Percentiles rank a stretch among this genome's conserved stretches.
phyloP scores from a whole-genome alignment of 2,113 vertebrate species.

The Dendropsophus ebraccatus region DNA sequence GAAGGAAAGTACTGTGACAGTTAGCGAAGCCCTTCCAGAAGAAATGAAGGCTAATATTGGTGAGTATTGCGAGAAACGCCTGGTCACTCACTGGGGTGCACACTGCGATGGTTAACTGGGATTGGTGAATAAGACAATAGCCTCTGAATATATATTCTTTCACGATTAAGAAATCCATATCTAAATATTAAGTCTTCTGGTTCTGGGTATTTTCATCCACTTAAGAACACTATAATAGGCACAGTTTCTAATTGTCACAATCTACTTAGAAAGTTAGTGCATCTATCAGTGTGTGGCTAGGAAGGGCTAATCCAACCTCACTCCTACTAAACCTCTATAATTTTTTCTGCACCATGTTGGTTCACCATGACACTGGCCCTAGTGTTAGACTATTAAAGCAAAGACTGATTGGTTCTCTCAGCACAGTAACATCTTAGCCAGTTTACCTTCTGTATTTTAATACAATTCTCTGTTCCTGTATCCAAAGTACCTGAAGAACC shows the following conservation, averaged over 20 bases:
- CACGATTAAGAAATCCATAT: neutral
- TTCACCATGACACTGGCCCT: too few species aligned
- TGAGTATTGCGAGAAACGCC: constrained; percentile 56
- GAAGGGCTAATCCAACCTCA: neutral
- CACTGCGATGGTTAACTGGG: neutral
- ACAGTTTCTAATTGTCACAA: neutral
- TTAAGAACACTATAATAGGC: neutral
- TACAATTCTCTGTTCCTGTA: too few species aligned
- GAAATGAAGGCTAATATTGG: rapidly evolving
- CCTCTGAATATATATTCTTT: neutral
- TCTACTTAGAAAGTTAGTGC: neutral
- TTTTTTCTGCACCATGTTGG: too few species aligned
- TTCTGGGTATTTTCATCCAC: too few species aligned
- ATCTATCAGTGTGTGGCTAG: neutral
- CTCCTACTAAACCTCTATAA: neutral
- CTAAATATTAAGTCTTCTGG: neutral
- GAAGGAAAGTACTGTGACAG: constrained; percentile 61
- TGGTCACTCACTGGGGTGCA: neutral
- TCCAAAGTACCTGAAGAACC: neutral
- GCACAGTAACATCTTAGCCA: neutral
- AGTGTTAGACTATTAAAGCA: too few species aligned
- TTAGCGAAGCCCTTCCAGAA: constrained; percentile 55
- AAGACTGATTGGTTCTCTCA: neutral
- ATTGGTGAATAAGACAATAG: neutral
- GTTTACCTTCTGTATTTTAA: neutral